A percentile compares a stretch with the other conserved stretches of the same genome.
Evolutionary conservation across 2,797 vertebrate genomes (phyloP).

Genomic region (Telmatherina bonti): DNA sequence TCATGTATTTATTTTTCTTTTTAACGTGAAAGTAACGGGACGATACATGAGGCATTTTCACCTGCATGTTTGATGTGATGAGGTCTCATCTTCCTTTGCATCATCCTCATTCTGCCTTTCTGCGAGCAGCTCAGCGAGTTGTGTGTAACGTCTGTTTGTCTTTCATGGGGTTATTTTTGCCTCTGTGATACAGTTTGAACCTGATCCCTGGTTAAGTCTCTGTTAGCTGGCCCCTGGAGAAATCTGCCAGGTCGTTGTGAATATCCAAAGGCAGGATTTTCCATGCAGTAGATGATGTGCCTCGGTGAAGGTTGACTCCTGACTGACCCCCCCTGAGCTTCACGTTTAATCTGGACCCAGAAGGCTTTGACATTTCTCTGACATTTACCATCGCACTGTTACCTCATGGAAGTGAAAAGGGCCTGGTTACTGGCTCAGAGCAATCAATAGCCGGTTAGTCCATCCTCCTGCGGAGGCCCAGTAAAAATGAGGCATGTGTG

Average conservation of each 20-base stretch:
- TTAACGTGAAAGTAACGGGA: neutral
- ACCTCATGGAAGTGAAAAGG: slow-evolving; percentile 27
- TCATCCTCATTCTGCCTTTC: slow-evolving; percentile 12
- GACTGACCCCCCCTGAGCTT: slow-evolving; percentile 47
- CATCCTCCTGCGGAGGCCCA: slow-evolving; percentile 20
- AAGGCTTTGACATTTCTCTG: slow-evolving; percentile 71
- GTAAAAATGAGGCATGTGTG: slow-evolving; percentile 4
- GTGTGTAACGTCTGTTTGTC: neutral
- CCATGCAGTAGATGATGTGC: neutral
- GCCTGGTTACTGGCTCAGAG: slow-evolving; percentile 22
- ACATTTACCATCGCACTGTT: slow-evolving; percentile 56
- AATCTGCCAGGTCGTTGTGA: slow-evolving; percentile 7
- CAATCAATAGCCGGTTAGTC: slow-evolving; percentile 42
- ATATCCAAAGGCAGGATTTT: slow-evolving; percentile 36
- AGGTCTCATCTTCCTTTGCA: slow-evolving; percentile 6
- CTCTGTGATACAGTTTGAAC: slow-evolving; percentile 13
- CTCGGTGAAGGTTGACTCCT: slow-evolving; percentile 42
- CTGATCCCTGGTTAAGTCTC: neutral
- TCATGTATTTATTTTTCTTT: neutral
- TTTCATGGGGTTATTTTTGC: slow-evolving; percentile 15
- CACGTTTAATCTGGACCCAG: slow-evolving; percentile 50
- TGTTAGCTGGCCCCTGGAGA: slow-evolving; percentile 9
- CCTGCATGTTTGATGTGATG: neutral
- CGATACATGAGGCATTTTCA: neutral
- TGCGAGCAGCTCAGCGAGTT: neutral